These are phyloP conservation scores for Heterotilapia buettikoferi DNA, from an alignment of 2,113 vertebrate species.

Conservation along the genomic window DNA sequence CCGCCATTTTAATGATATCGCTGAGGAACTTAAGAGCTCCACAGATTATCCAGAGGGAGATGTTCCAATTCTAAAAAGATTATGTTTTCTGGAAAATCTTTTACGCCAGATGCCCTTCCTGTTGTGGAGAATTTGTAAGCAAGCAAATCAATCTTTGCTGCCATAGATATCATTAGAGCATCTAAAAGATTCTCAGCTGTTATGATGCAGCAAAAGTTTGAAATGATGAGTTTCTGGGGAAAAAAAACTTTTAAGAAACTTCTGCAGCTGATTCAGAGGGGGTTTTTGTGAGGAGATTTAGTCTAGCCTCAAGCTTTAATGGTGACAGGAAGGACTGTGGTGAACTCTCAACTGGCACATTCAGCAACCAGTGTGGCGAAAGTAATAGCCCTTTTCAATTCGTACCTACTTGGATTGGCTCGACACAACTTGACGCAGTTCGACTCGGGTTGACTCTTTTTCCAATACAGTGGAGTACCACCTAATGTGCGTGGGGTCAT, in stretches of 20 bases:
- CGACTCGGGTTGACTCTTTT: fast-evolving
- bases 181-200: not conserved
- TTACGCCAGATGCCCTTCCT: not conserved
- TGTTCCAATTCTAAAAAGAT: not conserved
- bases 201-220: not conserved
- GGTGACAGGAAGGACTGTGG: not conserved
- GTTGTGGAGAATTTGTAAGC: not conserved
- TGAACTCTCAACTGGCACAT: not conserved
- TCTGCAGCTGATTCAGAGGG: not conserved
- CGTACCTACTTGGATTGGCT: not conserved
- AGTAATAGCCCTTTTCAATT: not conserved
- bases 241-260: not conserved
- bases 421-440: not conserved
- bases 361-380: not conserved
- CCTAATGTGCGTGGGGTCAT: not conserved
- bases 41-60: not conserved
- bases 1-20: not conserved
- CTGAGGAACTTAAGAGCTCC: not conserved
- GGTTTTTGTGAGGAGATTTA: not conserved
- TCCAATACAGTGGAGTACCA: not conserved
- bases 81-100: not conserved
- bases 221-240: not conserved
- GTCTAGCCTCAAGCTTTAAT: not conserved
- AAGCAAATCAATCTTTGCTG: not conserved
- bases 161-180: not conserved